Evolutionary conservation across 2,888 invertebrate species (phyloP), one percentile per base, ranked within the genome.

Genomic region (Epistrophe grossulariae): DNA sequence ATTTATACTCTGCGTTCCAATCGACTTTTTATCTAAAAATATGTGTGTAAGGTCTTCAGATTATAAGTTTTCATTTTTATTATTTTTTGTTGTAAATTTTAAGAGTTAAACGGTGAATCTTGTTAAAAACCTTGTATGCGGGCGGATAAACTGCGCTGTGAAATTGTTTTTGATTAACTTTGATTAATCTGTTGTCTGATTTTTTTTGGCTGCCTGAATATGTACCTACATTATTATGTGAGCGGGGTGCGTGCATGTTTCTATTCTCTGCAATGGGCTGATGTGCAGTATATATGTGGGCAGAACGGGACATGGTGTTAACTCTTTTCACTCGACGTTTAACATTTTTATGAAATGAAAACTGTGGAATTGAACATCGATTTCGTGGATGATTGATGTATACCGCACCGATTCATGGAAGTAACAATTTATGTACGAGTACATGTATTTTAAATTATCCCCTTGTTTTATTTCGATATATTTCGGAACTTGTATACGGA

Each of bases 91-190:
- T 64, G 68, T 68, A 45, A 50, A 38, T 15, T 68, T 40, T 73
- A 70, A 70, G 70, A 55, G 45, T 72, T 77, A 57, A 77, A 70
- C 70, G 70, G 70, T 70, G 70, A 70, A 70, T 70, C 70, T 70
- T 70, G 70, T 70, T 70, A 70, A 70, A 70, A 70, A 28, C 24
- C 40, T 38, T 70, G 70, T 70, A 70, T 70, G 70, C 70, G 70
- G 70, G 70, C 52, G 70, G 52, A 70, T 70, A 70, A 55, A 70
- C 70, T 13, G 55, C 55, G 55, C 55, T 70, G 70, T 70, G 70
- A 68, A 68, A 66, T 68, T 60, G 72, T 43, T 64, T 84, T 74
- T 73, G 79, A 84, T 84, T 84, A 84, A 84, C 79, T 79, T 73
- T 72, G 57, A 72, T 79, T 79, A 77, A 77, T 71, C 60, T 57